Evolutionary conservation across 2,797 vertebrate species (phyloP), one percentile per base, ranked within the genome.

Genomic region (Botia kubotai): DNA sequence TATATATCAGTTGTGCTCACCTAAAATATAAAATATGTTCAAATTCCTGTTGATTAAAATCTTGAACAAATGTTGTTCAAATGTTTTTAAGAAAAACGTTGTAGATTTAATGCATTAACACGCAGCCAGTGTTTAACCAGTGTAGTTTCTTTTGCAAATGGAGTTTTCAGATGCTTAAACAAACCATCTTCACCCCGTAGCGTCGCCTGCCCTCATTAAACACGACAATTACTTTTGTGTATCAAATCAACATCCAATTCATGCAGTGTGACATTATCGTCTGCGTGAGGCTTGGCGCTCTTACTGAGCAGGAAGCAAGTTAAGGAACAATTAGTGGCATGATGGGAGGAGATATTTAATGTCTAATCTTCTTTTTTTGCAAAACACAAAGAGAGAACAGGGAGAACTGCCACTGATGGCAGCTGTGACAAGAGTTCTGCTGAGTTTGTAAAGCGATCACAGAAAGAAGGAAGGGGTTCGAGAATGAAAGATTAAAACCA

Each of bases 281-380:
- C 69, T 71, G 73, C 80, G 62, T 74, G 70, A 81, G 63, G 58
- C 72, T 65, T 36, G 0, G 7, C 50, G 19, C 72, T 78, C 77
- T 72, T 58, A 79, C 79, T 57, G 65, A 86, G 79, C 84, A 87
- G 83, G 84, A 87, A 84, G 81, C 84, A 70, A 68, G 79, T 87
- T 81, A 81, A 82, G 72, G 82, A 84, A 87, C 86, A 87, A 86
- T 87, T 86, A 86, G 83, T 79, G 65, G 53, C 79, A 83, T 83
- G 84, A 86, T 83, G 83, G 81, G 81, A 81, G 75, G 72, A 79
- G 82, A 83, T 79, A 87, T 86, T 83, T 83, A 79, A 83, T 67
- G 78, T 70, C 78, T 84, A 84, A 84, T 87, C 83, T 87, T 84
- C 81, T 71, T 52, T 71, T 46, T 81, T 74, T 71, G 43, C 75